These are phyloP conservation scores for Lithophane leautieri DNA, from an alignment of 2,888 invertebrate species.

Conservation along the genomic window DNA sequence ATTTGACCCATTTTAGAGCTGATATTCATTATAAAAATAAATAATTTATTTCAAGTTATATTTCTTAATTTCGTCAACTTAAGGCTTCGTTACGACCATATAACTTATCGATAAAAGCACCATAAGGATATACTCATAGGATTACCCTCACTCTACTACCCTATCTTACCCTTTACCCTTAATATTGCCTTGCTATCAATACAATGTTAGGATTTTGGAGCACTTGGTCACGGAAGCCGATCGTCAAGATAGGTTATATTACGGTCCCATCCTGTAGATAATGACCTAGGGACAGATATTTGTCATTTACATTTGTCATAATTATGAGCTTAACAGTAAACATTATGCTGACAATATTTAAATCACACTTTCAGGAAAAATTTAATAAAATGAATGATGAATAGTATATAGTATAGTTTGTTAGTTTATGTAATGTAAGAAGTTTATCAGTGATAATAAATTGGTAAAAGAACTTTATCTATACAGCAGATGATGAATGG, in stretches of 20 bases:
- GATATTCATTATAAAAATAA: no score
- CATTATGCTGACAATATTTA: background rate
- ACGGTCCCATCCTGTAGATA: conserved; percentile 34
- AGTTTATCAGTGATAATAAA: no score
- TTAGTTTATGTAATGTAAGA: no score
- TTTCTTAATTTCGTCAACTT: background rate
- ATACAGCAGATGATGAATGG: no score
- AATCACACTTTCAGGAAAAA: no score
- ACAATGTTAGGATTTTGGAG: background rate
- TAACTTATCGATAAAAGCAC: background rate
- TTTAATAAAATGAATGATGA: no score
- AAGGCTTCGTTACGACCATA: background rate
- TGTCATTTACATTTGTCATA: background rate
- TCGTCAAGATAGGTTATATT: conserved; percentile 45
- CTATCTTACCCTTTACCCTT: background rate
- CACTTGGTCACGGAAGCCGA: conserved; percentile 20
- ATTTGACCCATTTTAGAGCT: no score
- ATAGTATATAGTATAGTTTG: no score
- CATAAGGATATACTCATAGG: background rate
- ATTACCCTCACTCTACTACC: background rate
- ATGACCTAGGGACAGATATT: background rate
- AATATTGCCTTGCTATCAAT: conserved; percentile 1
- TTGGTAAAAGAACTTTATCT: no score
- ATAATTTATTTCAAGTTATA: no score
- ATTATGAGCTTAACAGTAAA: background rate